Percentiles rank a stretch among this genome's conserved stretches.
These are phyloP conservation scores for Thripadectes ignobilis DNA, from an alignment of 2,797 vertebrate genomes.

Conservation along the genomic window DNA sequence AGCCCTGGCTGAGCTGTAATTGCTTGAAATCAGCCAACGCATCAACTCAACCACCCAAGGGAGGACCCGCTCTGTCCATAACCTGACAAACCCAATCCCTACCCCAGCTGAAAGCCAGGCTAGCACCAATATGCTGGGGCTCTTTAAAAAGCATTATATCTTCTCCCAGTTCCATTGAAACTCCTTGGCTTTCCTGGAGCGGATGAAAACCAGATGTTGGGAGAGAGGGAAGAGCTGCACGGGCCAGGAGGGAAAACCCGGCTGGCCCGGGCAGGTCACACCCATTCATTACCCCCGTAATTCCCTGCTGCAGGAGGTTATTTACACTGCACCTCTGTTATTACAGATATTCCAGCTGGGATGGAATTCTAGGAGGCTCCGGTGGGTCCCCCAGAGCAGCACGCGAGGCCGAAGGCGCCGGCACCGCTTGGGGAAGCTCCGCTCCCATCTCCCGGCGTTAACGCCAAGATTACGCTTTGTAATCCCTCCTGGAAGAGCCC, in stretches of 20 bases:
- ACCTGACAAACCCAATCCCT: not conserved
- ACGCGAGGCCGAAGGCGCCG: not conserved
- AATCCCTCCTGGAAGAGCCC: not conserved
- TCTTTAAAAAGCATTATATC: not conserved
- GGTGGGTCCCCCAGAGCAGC: not conserved
- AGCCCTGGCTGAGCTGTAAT: not conserved
- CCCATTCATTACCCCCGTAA: slow-evolving; percentile 49
- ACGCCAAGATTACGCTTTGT: not conserved
- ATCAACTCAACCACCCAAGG: not conserved
- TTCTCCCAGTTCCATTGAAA: slow-evolving; percentile 25
- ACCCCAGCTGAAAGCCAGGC: not conserved
- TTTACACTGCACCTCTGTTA: slow-evolving; percentile 36
- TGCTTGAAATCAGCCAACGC: fast-evolving
- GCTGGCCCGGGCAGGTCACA: slow-evolving; percentile 2
- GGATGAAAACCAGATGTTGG: slow-evolving; percentile 61
- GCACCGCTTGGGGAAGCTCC: not conserved
- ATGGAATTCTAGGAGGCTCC: slow-evolving; percentile 10
- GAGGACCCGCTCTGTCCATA: not conserved
- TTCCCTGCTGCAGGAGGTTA: slow-evolving; percentile 18
- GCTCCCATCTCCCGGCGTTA: not conserved
- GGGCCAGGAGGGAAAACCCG: slow-evolving; percentile 17
- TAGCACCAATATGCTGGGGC: not conserved
- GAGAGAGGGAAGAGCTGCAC: not conserved
- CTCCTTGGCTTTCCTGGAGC: slow-evolving; percentile 24
- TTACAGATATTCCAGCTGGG: slow-evolving; percentile 36